Base-by-base conservation (phyloP, 2,888 invertebrate genomes). In the Drosophila meridiana region DNA sequence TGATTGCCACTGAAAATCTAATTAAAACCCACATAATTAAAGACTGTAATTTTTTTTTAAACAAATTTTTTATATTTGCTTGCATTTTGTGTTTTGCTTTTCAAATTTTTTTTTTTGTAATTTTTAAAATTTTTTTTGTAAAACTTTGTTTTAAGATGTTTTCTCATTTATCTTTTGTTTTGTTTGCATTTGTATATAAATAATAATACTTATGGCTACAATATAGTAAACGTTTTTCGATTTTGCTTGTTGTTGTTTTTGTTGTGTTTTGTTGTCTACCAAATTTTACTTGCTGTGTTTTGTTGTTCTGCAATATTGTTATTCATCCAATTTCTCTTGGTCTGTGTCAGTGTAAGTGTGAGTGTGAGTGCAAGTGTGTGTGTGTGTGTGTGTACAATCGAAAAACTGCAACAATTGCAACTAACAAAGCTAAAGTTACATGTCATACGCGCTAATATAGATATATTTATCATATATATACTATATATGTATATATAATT, bases 171-270 rank as follows among this genome's bases (percentile, higher is more conserved):
- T 82, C 63, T 69, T 42, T 81, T 82, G 57, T 76, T 77, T 75
- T 63, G 69, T 61, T 74, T 82, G 66, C 74, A 74, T 69, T 77
- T 76, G 83, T 87, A 90, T 92, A 92, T 92, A 92, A 92, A 92
- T 92, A 92, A 91, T 92, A 90, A 92, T 91, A 91, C 90, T 91
- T 91, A 91, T 79, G 78, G 78, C 83, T 90, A 90, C 76, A 90
- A 83, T 81, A 79, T 90, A 90, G 83, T 89, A 91, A 91, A 90
- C 87, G 78, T 84, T 85, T 76, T 86, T 87, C 82, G 77, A 80
- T 89, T 82, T 79, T 67, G 55, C 55, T 68, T 63, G n/a, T 50
- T 64, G 45, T 66, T 60, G 52, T 66, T 75, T 67, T 63, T 63
- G 14, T 60, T 65, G 43, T 20, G 20, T n/a, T n/a, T 67, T 60